Evolutionary conservation across 2,797 vertebrate species (phyloP), one percentile per base, ranked within the genome.

Genomic region (Cyclura pinguis): DNA sequence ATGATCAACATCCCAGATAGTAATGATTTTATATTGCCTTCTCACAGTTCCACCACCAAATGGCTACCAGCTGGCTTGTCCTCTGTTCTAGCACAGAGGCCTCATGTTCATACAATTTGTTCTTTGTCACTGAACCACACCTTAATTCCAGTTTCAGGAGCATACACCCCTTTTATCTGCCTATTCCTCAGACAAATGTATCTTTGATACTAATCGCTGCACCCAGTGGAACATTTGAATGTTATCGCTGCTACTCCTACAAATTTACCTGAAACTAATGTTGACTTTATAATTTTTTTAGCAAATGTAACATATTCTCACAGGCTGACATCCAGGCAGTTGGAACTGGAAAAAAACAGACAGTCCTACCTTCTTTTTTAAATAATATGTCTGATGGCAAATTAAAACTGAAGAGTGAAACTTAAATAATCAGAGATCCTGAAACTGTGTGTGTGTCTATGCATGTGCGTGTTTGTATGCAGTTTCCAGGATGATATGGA

Each of bases 301-400:
- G 95, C 93, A 97, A 96, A 96, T 91, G 96, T 16, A 89, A 83
- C 90, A 93, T 90, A 95, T 94, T 94, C 95, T 96, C 92, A 92
- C 59, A 90, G 80, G 88, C 80, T 57, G 35, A 76, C 50, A 94
- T 91, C 89, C 90, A 87, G 59, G 90, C 93, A 72, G 87, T 94
- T 90, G 92, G 91, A 90, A 78, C 72, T 0, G 55, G 87, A 89
- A 87, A 74, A 7, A 4, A 90, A 20, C 88, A 89, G 55, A 67
- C 32, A 42, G n/a, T 50, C 52, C 88, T 88, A 95, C 88, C 57
- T 64, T 88, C 55, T 69, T 88, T 50, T 78, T 50, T 10, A 69
- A 32, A 83, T 73, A 86, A 74, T 42, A 24, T n/a, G 50, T 83
- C 88, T 22, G 0, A 0, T 47, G 29, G 5, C 0, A 0, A 8